Conservation (phyloP, 2,113 vertebrate genomes). For the Leiothrix lutea region DNA sequence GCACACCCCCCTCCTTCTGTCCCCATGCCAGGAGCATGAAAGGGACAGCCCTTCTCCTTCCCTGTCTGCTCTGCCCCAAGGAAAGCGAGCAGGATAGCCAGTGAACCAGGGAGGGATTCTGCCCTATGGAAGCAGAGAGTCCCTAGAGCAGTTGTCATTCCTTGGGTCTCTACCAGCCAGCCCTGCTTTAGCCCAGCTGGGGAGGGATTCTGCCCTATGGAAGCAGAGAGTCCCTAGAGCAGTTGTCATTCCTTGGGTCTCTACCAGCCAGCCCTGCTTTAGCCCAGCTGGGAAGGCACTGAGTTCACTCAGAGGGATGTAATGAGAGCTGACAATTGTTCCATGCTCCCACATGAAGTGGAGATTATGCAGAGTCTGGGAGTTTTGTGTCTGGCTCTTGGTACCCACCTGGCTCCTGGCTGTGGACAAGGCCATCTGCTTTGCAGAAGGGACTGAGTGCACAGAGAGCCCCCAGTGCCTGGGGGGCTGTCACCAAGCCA, state of each 20-base stretch:
- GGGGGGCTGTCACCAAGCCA: not conserved
- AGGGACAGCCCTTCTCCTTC: not conserved
- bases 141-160: not conserved
- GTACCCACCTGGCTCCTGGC: not conserved
- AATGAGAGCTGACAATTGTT: not conserved
- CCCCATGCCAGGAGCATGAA: not conserved
- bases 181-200: not conserved
- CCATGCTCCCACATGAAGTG: accelerated
- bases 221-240: not conserved
- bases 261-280: not conserved
- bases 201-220: not conserved
- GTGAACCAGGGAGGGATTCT: accelerated
- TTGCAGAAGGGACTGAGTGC: not conserved
- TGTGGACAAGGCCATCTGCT: not conserved
- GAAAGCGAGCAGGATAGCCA: accelerated
- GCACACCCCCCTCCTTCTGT: not conserved
- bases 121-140: not conserved
- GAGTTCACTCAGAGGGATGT: not conserved
- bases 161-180: not conserved
- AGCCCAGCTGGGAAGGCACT: not conserved
- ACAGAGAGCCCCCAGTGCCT: not conserved
- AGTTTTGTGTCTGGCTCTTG: not conserved
- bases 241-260: not conserved
- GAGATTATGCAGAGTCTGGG: not conserved
- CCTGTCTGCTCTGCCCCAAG: not conserved